Percentiles rank a stretch among this genome's conserved stretches.
Conservation (phyloP, 2,797 vertebrate species). For the Poeciliopsis turneri region DNA sequence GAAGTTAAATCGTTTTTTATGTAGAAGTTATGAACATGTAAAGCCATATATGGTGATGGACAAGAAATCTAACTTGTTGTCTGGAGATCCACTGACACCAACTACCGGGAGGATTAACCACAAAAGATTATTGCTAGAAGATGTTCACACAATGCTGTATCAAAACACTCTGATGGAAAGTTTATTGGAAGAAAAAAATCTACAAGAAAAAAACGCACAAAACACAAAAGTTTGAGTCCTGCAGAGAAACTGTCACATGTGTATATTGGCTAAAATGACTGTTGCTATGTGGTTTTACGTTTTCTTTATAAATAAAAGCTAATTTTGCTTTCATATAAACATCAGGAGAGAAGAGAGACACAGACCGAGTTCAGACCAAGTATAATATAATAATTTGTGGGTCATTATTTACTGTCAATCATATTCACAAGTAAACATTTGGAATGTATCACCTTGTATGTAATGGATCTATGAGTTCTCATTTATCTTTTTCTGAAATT, state of each 20-base stretch:
- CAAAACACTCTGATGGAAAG: neutral
- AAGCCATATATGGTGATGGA: neutral
- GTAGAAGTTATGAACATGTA: neutral
- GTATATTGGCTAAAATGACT: neutral
- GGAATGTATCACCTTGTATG: neutral
- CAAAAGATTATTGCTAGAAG: neutral
- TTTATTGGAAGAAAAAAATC: neutral
- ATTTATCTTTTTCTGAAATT: neutral
- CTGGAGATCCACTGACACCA: neutral
- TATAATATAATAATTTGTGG: neutral
- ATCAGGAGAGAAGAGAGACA: neutral
- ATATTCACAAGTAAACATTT: neutral
- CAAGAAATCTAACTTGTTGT: neutral
- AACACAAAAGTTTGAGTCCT: neutral
- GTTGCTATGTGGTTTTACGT: neutral
- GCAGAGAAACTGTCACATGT: neutral
- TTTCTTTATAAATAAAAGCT: neutral
- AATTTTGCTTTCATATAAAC: neutral
- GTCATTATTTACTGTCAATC: neutral
- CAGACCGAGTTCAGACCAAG: neutral
- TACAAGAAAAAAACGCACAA: neutral
- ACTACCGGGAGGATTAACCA: neutral
- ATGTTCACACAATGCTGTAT: neutral
- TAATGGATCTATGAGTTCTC: neutral
- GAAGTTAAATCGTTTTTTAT: neutral